Evolutionary conservation across 2,888 invertebrate genomes (phyloP).

Genomic region (Theretra japonica): DNA sequence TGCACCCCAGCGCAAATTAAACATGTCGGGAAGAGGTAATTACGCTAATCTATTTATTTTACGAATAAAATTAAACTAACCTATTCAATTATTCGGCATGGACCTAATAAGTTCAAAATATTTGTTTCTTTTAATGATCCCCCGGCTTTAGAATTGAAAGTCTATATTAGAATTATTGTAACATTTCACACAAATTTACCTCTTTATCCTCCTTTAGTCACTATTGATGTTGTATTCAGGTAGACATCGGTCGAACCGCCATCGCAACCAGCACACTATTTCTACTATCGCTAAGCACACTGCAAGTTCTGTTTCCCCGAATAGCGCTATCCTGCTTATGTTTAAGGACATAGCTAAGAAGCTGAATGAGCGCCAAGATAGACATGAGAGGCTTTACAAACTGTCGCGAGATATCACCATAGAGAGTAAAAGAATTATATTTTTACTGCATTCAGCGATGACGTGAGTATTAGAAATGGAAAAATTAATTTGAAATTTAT

Average conservation of each 20-base stretch:
- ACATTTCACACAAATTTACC: too few species aligned
- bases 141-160: too few species aligned
- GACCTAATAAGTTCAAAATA: background rate
- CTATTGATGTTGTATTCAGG: conserved; percentile 42
- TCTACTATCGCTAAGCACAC: conserved; percentile 66
- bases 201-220: too few species aligned
- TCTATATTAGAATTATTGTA: too few species aligned
- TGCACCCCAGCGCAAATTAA: too few species aligned
- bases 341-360: conserved; percentile 87
- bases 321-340: conserved; percentile 84
- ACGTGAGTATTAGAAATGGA: conserved; percentile 67
- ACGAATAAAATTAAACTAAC: background rate
- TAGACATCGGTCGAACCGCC: conserved; percentile 58
- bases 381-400: conserved; percentile 93
- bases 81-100: background rate
- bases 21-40: conserved; percentile 62
- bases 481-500: background rate
- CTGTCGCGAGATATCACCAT: conserved; percentile 93
- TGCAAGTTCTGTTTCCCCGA: conserved; percentile 59
- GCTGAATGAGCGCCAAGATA: conserved; percentile 92
- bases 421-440: conserved; percentile 95
- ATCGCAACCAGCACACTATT: conserved; percentile 56
- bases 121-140: background rate
- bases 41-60: background rate
- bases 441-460: conserved; percentile 90